These are phyloP conservation scores for Agrypnia vestita DNA, from an alignment of 1,140 invertebrate species.

Conservation along the genomic window DNA sequence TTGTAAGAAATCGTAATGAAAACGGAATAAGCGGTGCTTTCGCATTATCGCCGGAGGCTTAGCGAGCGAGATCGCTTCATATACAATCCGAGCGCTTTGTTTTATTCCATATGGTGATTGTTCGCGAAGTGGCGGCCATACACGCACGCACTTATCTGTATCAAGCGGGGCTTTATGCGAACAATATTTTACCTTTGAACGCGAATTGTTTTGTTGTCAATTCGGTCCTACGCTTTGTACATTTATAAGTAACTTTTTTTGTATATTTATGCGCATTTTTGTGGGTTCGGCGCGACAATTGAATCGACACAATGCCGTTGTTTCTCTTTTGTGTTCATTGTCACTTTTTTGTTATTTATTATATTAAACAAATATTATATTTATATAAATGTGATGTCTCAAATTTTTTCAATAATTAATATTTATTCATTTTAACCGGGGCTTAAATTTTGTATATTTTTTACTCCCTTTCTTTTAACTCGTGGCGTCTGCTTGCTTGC, in stretches of 20 bases:
- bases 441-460: no score
- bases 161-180: background rate
- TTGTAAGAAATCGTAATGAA: no score
- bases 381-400: no score
- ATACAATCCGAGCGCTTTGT: conserved; percentile 6
- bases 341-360: background rate
- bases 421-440: no score
- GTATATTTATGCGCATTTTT: no score
- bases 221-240: conserved; percentile 4
- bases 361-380: background rate
- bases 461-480: no score
- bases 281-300: no score
- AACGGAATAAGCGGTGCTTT: no score
- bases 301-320: no score
- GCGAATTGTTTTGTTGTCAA: background rate
- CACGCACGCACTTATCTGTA: background rate
- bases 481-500: no score
- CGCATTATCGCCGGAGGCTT: background rate
- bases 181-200: conserved; percentile 2
- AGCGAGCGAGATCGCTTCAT: background rate
- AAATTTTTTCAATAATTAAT: no score
- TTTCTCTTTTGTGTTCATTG: background rate
- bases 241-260: background rate
- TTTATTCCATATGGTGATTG: background rate
- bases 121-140: background rate